Percentiles rank a stretch among this genome's conserved stretches.
These are phyloP conservation scores for Lasioglossum oenotherae DNA, from an alignment of 2,888 invertebrate species.

Conservation along the genomic window DNA sequence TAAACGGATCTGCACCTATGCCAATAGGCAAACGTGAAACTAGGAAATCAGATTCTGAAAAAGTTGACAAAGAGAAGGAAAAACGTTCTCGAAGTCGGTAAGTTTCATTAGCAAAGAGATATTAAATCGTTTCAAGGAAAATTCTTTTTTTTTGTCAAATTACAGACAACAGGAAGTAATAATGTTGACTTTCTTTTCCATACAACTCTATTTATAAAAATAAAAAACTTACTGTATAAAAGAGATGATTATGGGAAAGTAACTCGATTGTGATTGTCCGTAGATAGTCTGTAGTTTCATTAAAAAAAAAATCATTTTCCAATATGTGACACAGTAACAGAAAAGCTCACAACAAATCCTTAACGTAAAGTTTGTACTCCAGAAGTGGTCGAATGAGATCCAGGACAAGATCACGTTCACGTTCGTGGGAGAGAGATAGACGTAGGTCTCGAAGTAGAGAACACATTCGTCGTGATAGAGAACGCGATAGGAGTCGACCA, in stretches of 20 bases:
- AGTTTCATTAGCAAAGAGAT: conserved; percentile 22
- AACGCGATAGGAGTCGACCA: conserved; percentile 83
- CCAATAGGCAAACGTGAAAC: conserved; percentile 78
- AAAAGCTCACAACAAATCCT: not conserved
- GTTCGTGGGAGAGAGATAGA: conserved; percentile 86
- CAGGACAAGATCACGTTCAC: conserved; percentile 85
- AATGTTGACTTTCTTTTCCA: not conserved
- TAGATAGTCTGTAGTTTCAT: not conserved
- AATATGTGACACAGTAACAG: not conserved
- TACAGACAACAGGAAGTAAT: not conserved
- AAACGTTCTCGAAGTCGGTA: conserved; percentile 82
- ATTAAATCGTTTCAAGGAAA: not conserved
- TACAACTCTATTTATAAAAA: not conserved
- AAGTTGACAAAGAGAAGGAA: conserved; percentile 82
- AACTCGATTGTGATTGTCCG: not conserved
- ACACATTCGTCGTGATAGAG: conserved; percentile 83
- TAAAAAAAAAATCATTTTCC: not conserved
- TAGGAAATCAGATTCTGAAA: conserved; percentile 83
- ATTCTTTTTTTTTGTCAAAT: not conserved
- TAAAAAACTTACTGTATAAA: not conserved
- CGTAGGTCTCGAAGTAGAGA: conserved; percentile 84
- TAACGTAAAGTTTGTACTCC: conserved; percentile 29
- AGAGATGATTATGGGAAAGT: not conserved
- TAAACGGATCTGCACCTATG: conserved; percentile 79
- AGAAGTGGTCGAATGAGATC: conserved; percentile 81